Evolutionary conservation across 1,140 invertebrate species (phyloP), one percentile per base, ranked within the genome.

Genomic region (Paraescarpia echinospica): DNA sequence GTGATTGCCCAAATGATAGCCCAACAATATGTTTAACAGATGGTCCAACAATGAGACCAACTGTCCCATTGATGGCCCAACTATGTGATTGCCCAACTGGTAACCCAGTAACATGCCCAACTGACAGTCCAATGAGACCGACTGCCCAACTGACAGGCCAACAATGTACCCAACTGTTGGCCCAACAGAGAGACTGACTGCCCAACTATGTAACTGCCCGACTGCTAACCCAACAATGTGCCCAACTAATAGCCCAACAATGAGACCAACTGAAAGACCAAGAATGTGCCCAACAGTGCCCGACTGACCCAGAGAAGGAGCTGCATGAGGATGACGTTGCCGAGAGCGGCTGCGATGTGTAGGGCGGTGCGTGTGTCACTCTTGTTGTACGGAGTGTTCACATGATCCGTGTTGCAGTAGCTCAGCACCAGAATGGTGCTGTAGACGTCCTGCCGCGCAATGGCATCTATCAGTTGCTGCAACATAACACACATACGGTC

Each of bases 311-410:
- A 99, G 95, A 99, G 97, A 35, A 99, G 96, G 90, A 99, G 97
- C 96, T 99, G 99, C 48, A 98, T 97, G 94, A 99, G 97, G 92
- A 98, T 97, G 93, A 99, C 96, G 95, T 98, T 98, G 35, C 98
- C 98, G 93, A 98, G 97, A 31, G 98, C 98, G 94, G 98, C 98
- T 48, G 98, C 98, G 92, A 99, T 97, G 95, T 99, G 98, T 90
- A 99, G 96, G 0, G 98, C 97, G 33, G 98, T 98, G 90, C 98
- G 96, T 90, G 97, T 96, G 96, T 98, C 98, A 92, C 97, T 96
- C 9, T 97, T 95, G 93, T 97, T 97, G 35, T 98, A 97, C 33
- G 97, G 97, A 35, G 96, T 94, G 93, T 97, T 97, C 33, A 97
- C 96, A 89, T 97, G 96, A 9, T 97, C 96, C 6, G 96, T 93